Conservation (phyloP, 2,888 invertebrate species). For the Drosophila melanocephala region DNA sequence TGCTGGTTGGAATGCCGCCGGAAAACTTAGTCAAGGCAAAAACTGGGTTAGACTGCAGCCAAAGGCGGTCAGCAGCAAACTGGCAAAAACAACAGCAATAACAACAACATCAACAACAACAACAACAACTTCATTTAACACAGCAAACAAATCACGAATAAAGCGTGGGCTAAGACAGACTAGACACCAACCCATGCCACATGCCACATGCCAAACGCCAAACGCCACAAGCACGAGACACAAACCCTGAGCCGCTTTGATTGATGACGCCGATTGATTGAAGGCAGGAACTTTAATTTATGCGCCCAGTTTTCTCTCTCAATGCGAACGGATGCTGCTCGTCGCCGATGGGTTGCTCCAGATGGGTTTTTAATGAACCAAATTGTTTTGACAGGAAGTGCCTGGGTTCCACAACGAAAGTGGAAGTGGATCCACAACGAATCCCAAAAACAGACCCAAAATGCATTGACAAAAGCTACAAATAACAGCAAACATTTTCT, state of each 20-base stretch:
- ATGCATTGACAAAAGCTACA: slow-evolving; percentile 4
- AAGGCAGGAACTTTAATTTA: slow-evolving; percentile 50
- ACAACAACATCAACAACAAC: slow-evolving; percentile 5
- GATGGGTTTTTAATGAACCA: slow-evolving; percentile 52
- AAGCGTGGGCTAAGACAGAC: slow-evolving; percentile 45
- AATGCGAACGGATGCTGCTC: slow-evolving; percentile 34
- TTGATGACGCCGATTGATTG: slow-evolving; percentile 54
- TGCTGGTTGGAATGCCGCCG: slow-evolving; percentile 47
- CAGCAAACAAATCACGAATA: slow-evolving; percentile 43
- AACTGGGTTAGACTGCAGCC: slow-evolving; percentile 55
- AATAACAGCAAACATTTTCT: not conserved
- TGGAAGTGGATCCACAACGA: not conserved
- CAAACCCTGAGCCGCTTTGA: slow-evolving; percentile 35
- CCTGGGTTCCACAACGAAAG: not conserved
- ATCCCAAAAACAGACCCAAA: not conserved
- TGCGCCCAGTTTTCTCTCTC: slow-evolving; percentile 12
- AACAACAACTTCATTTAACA: slow-evolving; percentile 37
- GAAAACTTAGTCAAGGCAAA: slow-evolving; percentile 48
- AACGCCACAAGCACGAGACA: not conserved
- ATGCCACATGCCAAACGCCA: not conserved
- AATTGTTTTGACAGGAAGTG: slow-evolving; percentile 37
- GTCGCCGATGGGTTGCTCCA: not conserved
- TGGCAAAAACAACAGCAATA: not conserved
- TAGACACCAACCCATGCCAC: slow-evolving; percentile 7
- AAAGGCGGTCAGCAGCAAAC: slow-evolving; percentile 50